phyloP scores from a whole-genome alignment of 2,113 vertebrate genomes.

The Phalacrocorax pelagicus region DNA sequence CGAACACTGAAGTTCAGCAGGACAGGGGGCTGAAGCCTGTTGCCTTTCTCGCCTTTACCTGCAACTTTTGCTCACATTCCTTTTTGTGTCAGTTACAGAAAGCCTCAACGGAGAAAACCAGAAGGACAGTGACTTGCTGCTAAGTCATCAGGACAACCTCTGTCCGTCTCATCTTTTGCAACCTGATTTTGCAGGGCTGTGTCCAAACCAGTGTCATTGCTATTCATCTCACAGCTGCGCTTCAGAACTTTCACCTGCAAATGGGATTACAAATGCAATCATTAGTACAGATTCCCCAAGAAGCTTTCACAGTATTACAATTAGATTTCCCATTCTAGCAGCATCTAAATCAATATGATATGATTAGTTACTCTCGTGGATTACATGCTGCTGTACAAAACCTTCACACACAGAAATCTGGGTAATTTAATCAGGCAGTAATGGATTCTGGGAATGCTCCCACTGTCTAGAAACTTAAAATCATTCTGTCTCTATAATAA shows the following conservation, averaged over 20 bases:
- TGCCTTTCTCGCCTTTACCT: background rate
- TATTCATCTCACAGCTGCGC: constrained; percentile 55
- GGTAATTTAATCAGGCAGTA: constrained; percentile 79
- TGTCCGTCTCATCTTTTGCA: background rate
- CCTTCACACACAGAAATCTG: constrained; percentile 77
- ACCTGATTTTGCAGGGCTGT: constrained; percentile 13
- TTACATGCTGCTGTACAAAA: constrained; percentile 79
- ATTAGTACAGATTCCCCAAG: constrained; percentile 78
- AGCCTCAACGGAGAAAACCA: background rate
- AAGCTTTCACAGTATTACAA: constrained; percentile 80
- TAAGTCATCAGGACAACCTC: background rate
- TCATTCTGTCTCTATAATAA: constrained; percentile 72
- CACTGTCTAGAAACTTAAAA: constrained; percentile 76
- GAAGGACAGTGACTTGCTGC: background rate
- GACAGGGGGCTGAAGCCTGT: background rate
- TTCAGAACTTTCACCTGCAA: constrained; percentile 80
- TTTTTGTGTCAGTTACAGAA: background rate
- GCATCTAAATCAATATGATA: constrained; percentile 82
- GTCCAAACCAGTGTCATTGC: background rate
- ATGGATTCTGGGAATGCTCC: constrained; percentile 77
- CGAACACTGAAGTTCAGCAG: background rate
- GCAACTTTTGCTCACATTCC: background rate
- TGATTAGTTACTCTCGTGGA: constrained; percentile 78
- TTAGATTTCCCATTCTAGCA: constrained; percentile 79
- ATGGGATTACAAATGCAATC: constrained; percentile 81